These are phyloP conservation scores for Lepilemur ruficaudatus DNA, from an alignment of 2,797 vertebrate genomes.

Conservation along the genomic window DNA sequence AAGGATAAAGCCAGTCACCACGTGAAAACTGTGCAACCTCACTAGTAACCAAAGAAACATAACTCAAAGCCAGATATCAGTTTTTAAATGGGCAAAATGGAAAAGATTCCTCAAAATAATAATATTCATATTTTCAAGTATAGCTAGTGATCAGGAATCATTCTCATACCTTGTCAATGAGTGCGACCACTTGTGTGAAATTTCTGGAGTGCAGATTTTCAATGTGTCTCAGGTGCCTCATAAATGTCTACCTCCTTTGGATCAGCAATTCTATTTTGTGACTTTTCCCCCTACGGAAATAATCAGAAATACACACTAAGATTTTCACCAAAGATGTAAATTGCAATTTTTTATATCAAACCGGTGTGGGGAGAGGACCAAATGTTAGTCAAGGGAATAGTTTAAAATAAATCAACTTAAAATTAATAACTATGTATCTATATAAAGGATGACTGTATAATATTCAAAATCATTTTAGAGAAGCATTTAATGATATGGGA, in stretches of 20 bases:
- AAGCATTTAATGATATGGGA: background rate
- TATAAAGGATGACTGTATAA: background rate
- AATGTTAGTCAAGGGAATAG: background rate
- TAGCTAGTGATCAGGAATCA: background rate
- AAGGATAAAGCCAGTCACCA: background rate
- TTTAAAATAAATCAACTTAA: background rate
- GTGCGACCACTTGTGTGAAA: background rate
- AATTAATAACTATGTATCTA: background rate
- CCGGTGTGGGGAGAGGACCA: background rate
- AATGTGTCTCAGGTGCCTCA: rapidly evolving
- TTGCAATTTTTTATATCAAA: background rate
- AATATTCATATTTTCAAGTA: background rate
- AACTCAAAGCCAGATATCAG: background rate
- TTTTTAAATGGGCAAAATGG: background rate
- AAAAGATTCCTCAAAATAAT: background rate
- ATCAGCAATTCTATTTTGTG: background rate
- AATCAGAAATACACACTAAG: constrained; percentile 3
- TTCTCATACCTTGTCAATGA: background rate
- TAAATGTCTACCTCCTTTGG: background rate
- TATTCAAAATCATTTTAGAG: background rate
- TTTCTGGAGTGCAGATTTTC: background rate
- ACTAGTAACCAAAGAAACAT: background rate
- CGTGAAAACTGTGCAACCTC: rapidly evolving
- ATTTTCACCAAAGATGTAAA: background rate
- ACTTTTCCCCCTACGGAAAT: background rate